Evolutionary conservation across 2,888 invertebrate species (phyloP).

Genomic region (Acrobasis suavella): DNA sequence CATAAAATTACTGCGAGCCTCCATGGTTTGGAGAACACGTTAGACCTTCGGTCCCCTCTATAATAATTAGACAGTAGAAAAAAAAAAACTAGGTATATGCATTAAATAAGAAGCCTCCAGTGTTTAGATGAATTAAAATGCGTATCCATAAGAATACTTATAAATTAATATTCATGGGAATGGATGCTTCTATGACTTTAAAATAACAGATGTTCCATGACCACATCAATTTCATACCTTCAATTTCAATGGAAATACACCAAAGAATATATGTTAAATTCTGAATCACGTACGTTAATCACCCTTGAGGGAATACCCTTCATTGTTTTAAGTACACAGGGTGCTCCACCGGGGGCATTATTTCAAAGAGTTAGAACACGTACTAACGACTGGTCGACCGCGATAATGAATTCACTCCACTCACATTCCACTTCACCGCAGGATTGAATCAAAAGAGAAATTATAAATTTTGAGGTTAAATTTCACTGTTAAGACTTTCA

Average conservation of each 20-base stretch:
- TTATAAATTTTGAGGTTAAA: not conserved
- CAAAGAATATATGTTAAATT: conserved; percentile 8
- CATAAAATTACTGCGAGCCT: no score
- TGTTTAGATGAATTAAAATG: no score
- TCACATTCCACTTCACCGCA: conserved; percentile 49
- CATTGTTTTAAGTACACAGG: conserved; percentile 29
- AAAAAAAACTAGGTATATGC: no score
- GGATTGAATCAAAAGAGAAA: conserved; percentile 50
- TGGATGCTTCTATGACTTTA: not conserved
- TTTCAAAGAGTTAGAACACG: conserved; percentile 71
- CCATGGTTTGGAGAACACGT: no score
- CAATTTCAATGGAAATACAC: conserved; percentile 1
- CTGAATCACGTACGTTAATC: conserved; percentile 20
- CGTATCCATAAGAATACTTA: no score
- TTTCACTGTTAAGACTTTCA: no score
- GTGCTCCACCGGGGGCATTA: conserved; percentile 66
- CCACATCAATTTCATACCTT: not conserved
- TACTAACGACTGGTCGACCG: conserved; percentile 74
- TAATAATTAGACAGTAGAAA: no score
- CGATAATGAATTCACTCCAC: conserved; percentile 73
- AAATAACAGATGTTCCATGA: not conserved
- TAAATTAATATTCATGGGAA: no score
- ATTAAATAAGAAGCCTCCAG: no score
- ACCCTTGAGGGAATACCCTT: conserved; percentile 12
- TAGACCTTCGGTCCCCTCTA: no score